Base-by-base conservation (phyloP, 2,797 vertebrate genomes). In the Karalla daura region DNA sequence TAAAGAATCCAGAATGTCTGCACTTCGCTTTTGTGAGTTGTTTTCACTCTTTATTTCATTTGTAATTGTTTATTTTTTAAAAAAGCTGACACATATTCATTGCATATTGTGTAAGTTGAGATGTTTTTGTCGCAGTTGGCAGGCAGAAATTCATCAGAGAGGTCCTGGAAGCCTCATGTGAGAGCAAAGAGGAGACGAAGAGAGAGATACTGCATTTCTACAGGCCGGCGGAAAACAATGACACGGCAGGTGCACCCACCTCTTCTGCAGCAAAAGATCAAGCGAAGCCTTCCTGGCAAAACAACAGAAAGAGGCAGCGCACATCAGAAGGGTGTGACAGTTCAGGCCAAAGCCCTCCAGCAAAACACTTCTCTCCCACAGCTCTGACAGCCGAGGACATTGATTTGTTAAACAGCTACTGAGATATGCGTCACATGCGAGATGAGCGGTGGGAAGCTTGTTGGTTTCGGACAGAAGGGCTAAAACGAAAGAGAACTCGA, bases 381-480 rank as follows among this genome's bases (percentile, higher is more conserved):
- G 18, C 64, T 77, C 86, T 98, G 21, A 89, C 93, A 23, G 74
- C 88, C 44, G 95, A 95, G 68, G 97, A 99, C 85, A 89, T 95
- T 77, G 93, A 97, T 76, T 87, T 99, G 82, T 83, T 99, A 80
- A 95, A 96, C 85, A 94, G 91, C 78, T 99, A 98, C 74, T 98
- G 90, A 96, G n/a, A 33, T 6, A 5, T 54, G 8, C 2, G 7
- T 17, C 21, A n/a, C 49, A 47, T 54, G 61, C 14, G 7, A n/a
- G 6, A 7, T n/a, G n/a, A n/a, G n/a, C n/a, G n/a, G n/a, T n/a
- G n/a, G n/a, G n/a, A n/a, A n/a, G n/a, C n/a, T n/a, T n/a, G n/a
- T n/a, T n/a, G n/a, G n/a, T n/a, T n/a, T n/a, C n/a, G n/a, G n/a
- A n/a, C n/a, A n/a, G n/a, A n/a, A n/a, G n/a, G n/a, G n/a, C n/a